Evolutionary conservation across 2,888 invertebrate genomes (phyloP), one percentile per base, ranked within the genome.

Genomic region (Diadromus collaris): DNA sequence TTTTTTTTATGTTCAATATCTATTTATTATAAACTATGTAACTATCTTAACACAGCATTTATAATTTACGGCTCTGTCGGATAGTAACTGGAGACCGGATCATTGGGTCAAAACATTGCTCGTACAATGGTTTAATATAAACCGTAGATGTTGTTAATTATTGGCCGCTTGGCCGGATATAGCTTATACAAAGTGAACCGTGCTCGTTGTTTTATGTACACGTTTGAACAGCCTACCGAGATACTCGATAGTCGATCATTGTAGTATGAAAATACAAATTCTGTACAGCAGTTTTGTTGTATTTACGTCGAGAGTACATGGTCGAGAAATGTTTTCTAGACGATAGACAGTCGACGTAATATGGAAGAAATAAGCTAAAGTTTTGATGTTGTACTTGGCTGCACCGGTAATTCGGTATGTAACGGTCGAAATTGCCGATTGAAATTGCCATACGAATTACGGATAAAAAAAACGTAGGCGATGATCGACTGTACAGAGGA

Each of bases 111-210:
- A 65, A 65, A 65, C 10, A 41, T 38, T 48, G 56, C 67, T 64
- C 75, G 64, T 72, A 65, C 75, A 78, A 67, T 82, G 86, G 86
- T 87, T 88, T 85, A 87, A 88, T 88, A 85, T 88, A 87, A 88
- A 88, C 87, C 85, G 76, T 69, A 82, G 68, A 64, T 56, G 63
- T 48, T 71, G 9, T 24, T 34, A 10, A 29, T 67, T 54, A 24
- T 38, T 71, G 65, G 60, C 19, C 46, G 3, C 38, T 46, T 56
- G 38, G 41, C 24, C 48, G 29, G 70, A 64, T 64, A 38, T n/a
- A 54, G 16, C 29, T 64, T 24, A 24, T 56, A 44, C 32, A 44
- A 41, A 46, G 38, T 46, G 16, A 13, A 2, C 51, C 34, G 34
- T 60, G 51, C 38, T 13, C n/a, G 21, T 21, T 46, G 16, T 48